Evolutionary conservation across 1,140 invertebrate genomes (phyloP), one percentile per base, ranked within the genome.

Genomic region (Platyscapa corneri): DNA sequence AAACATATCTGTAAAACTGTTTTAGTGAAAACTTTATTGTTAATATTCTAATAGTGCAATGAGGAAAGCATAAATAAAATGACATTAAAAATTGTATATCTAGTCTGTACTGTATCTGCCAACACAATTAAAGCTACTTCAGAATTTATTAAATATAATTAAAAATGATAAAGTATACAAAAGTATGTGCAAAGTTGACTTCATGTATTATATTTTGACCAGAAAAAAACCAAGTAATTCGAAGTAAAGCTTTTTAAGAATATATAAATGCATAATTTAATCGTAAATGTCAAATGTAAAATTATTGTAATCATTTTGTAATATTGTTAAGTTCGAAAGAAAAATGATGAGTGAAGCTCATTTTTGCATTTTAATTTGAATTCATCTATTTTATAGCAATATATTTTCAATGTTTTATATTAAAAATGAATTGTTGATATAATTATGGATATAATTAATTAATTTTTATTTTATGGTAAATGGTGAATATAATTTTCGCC

Each of bases 71-170:
- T 34, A 83, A 46, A 82, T 65, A 81, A 77, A 83, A 39, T 77
- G 72, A 77, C 74, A 49, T 75, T 75, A 37, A 74, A 77, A 65
- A 75, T 83, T 46, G 46, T 16, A 79, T 49, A 72, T 84, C 83
- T 84, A 84, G 83, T 84, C 83, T 16, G 34, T 84, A n/a, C 72
- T 79, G 30, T 70, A 56, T 84, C 65, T 79, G 76, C 56, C 23
- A 79, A 34, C 53, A 83, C 64, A 77, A 32, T 77, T 74, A 49
- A 76, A 77, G 30, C 42, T 46, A 70, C 14, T 70, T 34, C 14
- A 70, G 65, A 70, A 70, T 70, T n/a, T 70, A 16, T 34, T 53
- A 53, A 53, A 53, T 75, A 70, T 76, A n/a, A 56, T 74, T 53
- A 77, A 79, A 32, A 16, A 49, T 56, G 72, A 39, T 77, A 80